phyloP scores from a whole-genome alignment of 2,113 vertebrate species.

The Nerophis ophidion region DNA sequence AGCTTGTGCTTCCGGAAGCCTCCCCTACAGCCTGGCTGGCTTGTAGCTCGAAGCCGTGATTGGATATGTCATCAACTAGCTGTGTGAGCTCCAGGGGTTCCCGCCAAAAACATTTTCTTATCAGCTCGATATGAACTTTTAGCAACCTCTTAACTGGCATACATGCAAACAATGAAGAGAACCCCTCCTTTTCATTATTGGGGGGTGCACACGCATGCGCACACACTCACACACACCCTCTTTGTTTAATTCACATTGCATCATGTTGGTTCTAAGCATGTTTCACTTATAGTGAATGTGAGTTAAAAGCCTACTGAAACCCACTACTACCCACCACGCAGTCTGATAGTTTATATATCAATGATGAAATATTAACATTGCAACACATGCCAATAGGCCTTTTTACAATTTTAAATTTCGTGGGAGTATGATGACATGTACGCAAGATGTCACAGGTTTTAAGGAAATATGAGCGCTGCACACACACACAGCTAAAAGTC shows the following conservation, averaged over 20 bases:
- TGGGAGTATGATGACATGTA: too few species aligned
- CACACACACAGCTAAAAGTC: too few species aligned
- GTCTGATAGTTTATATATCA: too few species aligned
- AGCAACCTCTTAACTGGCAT: conserved; percentile 1
- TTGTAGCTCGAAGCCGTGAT: conserved; percentile 2
- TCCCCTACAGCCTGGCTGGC: conserved; percentile 20
- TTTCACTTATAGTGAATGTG: not conserved
- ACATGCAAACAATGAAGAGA: conserved; percentile 49
- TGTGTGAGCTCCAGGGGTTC: conserved; percentile 8
- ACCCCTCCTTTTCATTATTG: conserved; percentile 4
- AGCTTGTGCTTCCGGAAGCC: conserved; percentile 39
- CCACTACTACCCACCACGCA: too few species aligned
- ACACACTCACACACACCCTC: conserved; percentile 17
- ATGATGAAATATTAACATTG: too few species aligned
- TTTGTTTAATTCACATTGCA: conserved; percentile 7
- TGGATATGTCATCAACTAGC: conserved; percentile 48
- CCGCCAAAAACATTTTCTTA: not conserved
- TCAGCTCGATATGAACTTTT: not conserved
- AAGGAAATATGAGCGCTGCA: too few species aligned
- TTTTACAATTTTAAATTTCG: too few species aligned
- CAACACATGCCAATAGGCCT: too few species aligned
- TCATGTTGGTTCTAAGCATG: conserved; percentile 10
- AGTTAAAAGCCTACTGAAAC: too few species aligned
- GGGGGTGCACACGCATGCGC: not conserved
- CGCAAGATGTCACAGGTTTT: too few species aligned